A percentile compares a stretch with the other conserved stretches of the same genome.
phyloP scores from a whole-genome alignment of 2,113 vertebrate genomes.

The Rutilus rutilus region DNA sequence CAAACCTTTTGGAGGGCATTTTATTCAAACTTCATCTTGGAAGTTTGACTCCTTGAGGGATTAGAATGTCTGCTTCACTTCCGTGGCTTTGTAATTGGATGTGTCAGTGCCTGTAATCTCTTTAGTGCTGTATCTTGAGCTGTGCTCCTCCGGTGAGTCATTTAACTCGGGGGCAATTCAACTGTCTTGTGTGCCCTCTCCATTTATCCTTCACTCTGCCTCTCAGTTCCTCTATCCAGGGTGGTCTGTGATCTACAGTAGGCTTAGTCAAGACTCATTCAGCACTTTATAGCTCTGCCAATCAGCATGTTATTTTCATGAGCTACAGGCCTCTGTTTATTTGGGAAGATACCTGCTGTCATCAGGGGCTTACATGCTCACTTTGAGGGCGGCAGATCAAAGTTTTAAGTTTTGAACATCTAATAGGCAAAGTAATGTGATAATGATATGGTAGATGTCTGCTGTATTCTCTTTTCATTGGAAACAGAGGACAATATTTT shows the following conservation, averaged over 20 bases:
- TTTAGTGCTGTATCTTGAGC: conserved; percentile 51
- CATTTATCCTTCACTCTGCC: conserved; percentile 40
- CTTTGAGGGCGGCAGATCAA: conserved; percentile 62
- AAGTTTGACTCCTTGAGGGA: conserved; percentile 51
- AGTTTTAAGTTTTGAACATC: conserved; percentile 43
- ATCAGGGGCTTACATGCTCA: conserved; percentile 58
- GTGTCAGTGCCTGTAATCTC: conserved; percentile 53
- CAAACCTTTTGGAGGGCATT: background rate
- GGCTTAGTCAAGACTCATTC: conserved; percentile 58
- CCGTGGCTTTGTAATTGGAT: conserved; percentile 51
- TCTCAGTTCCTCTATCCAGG: conserved; percentile 28
- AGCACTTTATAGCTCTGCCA: conserved; percentile 47
- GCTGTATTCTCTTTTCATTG: conserved; percentile 45
- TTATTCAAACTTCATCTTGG: conserved; percentile 34
- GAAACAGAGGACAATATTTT: conserved; percentile 34
- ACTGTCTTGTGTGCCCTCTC: conserved; percentile 37
- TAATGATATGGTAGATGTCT: conserved; percentile 23
- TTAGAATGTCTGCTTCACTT: conserved; percentile 50
- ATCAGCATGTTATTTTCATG: conserved; percentile 48
- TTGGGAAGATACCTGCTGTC: conserved; percentile 61
- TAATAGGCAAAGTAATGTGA: conserved; percentile 51
- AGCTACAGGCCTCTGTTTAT: conserved; percentile 48
- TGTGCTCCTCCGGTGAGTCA: conserved; percentile 46
- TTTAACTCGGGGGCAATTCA: conserved; percentile 49
- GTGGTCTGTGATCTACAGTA: conserved; percentile 55